Evolutionary conservation across 2,888 invertebrate species (phyloP).

Genomic region (Conops quadrifasciatus): DNA sequence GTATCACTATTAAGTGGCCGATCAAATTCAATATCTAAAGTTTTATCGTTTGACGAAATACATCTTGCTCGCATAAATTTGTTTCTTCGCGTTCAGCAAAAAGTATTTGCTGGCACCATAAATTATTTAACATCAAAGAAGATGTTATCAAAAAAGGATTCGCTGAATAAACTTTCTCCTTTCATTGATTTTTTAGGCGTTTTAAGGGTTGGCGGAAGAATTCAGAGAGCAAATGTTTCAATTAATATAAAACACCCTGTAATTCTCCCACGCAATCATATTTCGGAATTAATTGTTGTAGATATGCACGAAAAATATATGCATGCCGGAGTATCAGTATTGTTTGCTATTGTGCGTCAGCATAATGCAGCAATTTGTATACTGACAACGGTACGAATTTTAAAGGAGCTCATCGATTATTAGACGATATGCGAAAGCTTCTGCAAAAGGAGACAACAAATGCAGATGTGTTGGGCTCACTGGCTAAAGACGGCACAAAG

Average conservation of each 20-base stretch:
- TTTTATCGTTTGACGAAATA: slow-evolving; percentile 26
- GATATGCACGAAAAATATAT: slow-evolving; percentile 31
- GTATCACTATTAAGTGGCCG: slow-evolving; percentile 5
- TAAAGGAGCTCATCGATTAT: slow-evolving; percentile 26
- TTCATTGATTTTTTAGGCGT: slow-evolving; percentile 32
- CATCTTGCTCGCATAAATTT: slow-evolving; percentile 10
- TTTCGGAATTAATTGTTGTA: slow-evolving; percentile 28
- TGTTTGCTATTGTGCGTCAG: slow-evolving; percentile 41
- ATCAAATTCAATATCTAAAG: background rate
- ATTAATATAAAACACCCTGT: slow-evolving; percentile 36
- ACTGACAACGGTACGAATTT: slow-evolving; percentile 31
- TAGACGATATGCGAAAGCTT: slow-evolving; percentile 34
- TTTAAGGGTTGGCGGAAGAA: slow-evolving; percentile 33
- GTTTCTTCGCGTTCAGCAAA: slow-evolving; percentile 20
- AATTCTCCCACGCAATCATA: slow-evolving; percentile 33
- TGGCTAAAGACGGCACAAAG: slow-evolving; percentile 23
- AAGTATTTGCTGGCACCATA: slow-evolving; percentile 6
- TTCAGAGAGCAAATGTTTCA: slow-evolving; percentile 30
- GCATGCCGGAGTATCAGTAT: slow-evolving; percentile 38
- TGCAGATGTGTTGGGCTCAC: background rate
- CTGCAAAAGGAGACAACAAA: too few species aligned
- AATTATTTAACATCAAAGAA: background rate
- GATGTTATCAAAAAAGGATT: background rate
- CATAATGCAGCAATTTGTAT: slow-evolving; percentile 25
- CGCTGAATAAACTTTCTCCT: slow-evolving; percentile 32